phyloP scores from a whole-genome alignment of 2,888 invertebrate genomes.

The Cloeon dipterum region DNA sequence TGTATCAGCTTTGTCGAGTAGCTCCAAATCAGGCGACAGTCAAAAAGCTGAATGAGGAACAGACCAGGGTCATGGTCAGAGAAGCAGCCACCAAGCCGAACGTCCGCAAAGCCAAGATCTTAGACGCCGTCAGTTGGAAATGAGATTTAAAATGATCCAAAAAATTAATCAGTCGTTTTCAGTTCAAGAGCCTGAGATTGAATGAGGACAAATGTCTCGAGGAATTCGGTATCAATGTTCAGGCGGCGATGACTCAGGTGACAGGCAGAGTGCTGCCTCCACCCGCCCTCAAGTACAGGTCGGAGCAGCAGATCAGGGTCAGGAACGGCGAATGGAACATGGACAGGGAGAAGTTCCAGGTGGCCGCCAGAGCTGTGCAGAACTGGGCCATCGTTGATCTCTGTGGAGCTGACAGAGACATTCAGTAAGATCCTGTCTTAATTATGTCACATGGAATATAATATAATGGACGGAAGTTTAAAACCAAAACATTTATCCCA shows the following conservation, averaged over 20 bases:
- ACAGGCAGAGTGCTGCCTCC: conserved; percentile 54
- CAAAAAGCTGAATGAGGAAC: conserved; percentile 56
- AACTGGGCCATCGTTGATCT: conserved; percentile 26
- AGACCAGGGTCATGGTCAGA: conserved; percentile 70
- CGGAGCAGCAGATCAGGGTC: conserved; percentile 9
- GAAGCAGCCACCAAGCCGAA: conserved; percentile 62
- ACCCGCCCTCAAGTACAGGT: conserved; percentile 46
- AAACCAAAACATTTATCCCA: too few relatives aligned
- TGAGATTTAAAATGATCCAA: neutral
- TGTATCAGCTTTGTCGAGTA: conserved; percentile 48
- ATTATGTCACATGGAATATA: too few relatives aligned
- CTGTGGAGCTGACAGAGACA: too few relatives aligned
- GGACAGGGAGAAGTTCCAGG: conserved; percentile 10
- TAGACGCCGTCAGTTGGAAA: conserved; percentile 29
- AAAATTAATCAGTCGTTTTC: too few relatives aligned
- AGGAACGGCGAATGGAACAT: conserved; percentile 22
- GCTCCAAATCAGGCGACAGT: conserved; percentile 55
- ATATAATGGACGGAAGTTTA: too few relatives aligned
- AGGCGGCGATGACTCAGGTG: conserved; percentile 47
- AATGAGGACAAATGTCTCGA: conserved; percentile 30
- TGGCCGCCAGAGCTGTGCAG: conserved; percentile 10
- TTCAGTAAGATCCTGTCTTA: too few relatives aligned
- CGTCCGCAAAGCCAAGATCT: conserved; percentile 56
- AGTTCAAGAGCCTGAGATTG: conserved; percentile 15
- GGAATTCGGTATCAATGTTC: conserved; percentile 63